Evolutionary conservation across 2,888 invertebrate genomes (phyloP).

Genomic region (Morpho helenor): DNA sequence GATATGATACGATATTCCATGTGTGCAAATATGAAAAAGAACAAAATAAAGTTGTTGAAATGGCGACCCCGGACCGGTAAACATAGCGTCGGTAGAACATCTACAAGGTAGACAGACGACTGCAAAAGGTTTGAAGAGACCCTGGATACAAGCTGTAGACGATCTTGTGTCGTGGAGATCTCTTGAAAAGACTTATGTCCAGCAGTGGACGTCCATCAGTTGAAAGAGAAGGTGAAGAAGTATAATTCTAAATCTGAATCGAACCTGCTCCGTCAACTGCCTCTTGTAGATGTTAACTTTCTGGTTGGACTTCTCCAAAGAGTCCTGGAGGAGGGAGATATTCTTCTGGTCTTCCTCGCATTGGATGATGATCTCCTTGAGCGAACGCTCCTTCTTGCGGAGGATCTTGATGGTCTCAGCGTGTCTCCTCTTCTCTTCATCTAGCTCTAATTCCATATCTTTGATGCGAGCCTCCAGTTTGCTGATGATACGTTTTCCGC

Average conservation of each 20-base stretch:
- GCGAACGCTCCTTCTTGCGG: conserved; percentile 98
- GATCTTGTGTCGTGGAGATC: too few relatives aligned
- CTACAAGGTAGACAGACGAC: too few relatives aligned
- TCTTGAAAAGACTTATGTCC: too few relatives aligned
- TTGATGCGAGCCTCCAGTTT: conserved; percentile 97
- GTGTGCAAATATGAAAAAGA: too few relatives aligned
- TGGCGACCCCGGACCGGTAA: too few relatives aligned
- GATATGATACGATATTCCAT: too few relatives aligned
- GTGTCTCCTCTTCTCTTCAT: conserved; percentile 98
- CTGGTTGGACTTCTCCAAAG: conserved; percentile 91
- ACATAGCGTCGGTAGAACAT: too few relatives aligned
- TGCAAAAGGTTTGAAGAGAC: too few relatives aligned
- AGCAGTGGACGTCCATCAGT: too few relatives aligned
- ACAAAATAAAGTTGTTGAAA: neutral
- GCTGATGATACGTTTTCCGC: conserved; percentile 97
- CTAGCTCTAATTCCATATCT: conserved; percentile 95
- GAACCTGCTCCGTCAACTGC: conserved; percentile 94
- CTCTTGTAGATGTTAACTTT: conserved; percentile 97
- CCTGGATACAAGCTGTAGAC: too few relatives aligned
- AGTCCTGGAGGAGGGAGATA: conserved; percentile 93
- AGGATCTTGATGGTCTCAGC: conserved; percentile 98
- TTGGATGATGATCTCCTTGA: conserved; percentile 97
- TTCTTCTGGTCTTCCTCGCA: conserved; percentile 99
- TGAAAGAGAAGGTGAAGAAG: too few relatives aligned
- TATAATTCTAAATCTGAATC: neutral